Evolutionary conservation across 1,140 invertebrate species (phyloP).

Genomic region (Aphaenogaster ashmeadi): DNA sequence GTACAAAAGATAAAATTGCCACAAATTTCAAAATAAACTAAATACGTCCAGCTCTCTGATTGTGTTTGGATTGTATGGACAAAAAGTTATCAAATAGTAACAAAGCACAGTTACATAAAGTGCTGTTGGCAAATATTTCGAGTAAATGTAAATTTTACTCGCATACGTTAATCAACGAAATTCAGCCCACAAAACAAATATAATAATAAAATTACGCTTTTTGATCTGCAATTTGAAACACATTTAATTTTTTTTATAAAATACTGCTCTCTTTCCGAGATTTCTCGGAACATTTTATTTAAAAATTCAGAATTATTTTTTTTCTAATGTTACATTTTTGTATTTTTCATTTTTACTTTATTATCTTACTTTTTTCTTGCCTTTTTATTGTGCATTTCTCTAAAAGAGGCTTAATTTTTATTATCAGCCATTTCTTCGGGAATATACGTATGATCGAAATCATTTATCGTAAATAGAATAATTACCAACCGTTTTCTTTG

Average conservation of each 20-base stretch:
- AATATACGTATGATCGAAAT: conserved; percentile 8
- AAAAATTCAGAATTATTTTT: conserved; percentile 4
- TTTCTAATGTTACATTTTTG: not conserved
- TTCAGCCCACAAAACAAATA: conserved; percentile 17
- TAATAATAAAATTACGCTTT: conserved; percentile 51
- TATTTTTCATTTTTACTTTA: conserved; percentile 34
- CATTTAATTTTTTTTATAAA: conserved; percentile 40
- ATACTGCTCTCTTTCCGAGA: not conserved
- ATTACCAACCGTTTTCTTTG: not conserved
- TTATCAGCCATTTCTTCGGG: not conserved
- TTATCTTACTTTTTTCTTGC: not conserved
- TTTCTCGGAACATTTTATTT: conserved; percentile 16
- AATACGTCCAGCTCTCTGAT: conserved; percentile 24
- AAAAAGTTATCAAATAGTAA: conserved; percentile 57
- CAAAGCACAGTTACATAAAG: conserved; percentile 54
- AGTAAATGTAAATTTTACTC: conserved; percentile 46
- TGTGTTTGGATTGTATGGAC: conserved; percentile 32
- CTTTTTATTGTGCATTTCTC: conserved; percentile 23
- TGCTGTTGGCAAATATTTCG: conserved; percentile 48
- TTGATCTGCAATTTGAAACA: conserved; percentile 26
- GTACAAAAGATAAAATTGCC: conserved; percentile 48
- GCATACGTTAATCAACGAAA: conserved; percentile 36
- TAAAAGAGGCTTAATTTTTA: conserved; percentile 6
- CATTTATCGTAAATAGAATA: not conserved
- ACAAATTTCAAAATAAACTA: conserved; percentile 50